A percentile compares a stretch with the other conserved stretches of the same genome.
phyloP scores from a whole-genome alignment of 1,140 invertebrate genomes.

The Polyergus mexicanus region DNA sequence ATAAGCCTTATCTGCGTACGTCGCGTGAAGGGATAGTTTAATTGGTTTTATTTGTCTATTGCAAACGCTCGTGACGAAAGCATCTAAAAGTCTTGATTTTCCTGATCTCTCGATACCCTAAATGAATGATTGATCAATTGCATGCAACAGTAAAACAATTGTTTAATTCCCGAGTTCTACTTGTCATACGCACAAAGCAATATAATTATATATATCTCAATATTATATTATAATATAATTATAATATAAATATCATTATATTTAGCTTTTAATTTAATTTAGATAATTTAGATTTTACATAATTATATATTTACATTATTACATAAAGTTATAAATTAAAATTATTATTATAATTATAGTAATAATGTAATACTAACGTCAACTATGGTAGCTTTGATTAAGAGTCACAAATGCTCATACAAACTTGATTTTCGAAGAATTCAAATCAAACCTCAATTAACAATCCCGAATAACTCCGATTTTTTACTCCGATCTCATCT shows the following conservation, averaged over 20 bases:
- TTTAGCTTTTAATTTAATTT: no score
- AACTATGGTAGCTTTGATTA: neutral
- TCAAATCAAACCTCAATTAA: conserved; percentile 77
- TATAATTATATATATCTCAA: conserved; percentile 16
- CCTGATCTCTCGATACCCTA: conserved; percentile 85
- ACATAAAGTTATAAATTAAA: conserved; percentile 2
- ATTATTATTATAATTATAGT: neutral
- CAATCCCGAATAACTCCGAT: conserved; percentile 78
- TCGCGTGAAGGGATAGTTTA: conserved; percentile 75
- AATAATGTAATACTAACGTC: neutral
- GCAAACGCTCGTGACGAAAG: conserved; percentile 82
- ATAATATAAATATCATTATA: neutral
- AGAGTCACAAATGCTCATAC: neutral
- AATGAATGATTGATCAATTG: conserved; percentile 33
- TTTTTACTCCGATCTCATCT: conserved; percentile 76
- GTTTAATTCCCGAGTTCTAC: neutral
- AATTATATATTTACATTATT: conserved; percentile 11
- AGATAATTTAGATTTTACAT: neutral
- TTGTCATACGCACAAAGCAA: neutral
- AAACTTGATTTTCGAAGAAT: neutral
- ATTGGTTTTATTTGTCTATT: conserved; percentile 81
- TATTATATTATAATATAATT: neutral
- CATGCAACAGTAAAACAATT: neutral
- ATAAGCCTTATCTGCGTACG: conserved; percentile 66
- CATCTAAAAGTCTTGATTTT: conserved; percentile 87